Percentiles rank a stretch among this genome's conserved stretches.
phyloP scores from a whole-genome alignment of 2,113 vertebrate species.

The Peromyscus maniculatus region DNA sequence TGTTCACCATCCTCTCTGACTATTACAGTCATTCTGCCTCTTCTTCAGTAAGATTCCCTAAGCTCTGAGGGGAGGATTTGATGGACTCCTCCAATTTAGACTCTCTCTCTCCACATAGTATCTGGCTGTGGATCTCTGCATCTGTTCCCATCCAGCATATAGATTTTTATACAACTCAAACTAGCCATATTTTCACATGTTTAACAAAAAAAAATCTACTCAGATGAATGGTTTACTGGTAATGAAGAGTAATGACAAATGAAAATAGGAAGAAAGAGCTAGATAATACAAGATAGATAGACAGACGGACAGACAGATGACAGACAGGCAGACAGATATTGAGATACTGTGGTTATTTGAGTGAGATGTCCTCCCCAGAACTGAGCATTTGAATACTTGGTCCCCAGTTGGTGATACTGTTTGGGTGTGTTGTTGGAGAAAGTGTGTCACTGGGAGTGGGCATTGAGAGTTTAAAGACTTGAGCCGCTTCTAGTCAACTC shows the following conservation, averaged over 20 bases:
- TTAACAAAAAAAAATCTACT: not conserved
- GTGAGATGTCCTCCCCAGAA: not conserved
- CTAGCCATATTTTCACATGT: not conserved
- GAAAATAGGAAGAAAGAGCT: not conserved
- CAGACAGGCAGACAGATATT: not conserved
- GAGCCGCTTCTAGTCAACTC: not conserved
- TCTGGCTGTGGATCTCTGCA: not conserved
- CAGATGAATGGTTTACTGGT: not conserved
- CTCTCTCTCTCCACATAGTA: not conserved
- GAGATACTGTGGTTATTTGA: not conserved
- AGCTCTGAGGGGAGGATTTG: not conserved
- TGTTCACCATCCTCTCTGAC: not conserved
- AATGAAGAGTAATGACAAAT: not conserved
- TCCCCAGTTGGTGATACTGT: not conserved
- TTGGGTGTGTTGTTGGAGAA: not conserved
- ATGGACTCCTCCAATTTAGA: not conserved
- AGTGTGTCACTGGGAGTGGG: not conserved
- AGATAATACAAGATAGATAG: not conserved
- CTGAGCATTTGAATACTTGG: not conserved
- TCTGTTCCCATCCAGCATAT: not conserved
- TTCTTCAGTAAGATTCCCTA: not conserved
- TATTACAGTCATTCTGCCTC: not conserved
- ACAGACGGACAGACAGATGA: not conserved
- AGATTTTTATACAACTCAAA: conserved; percentile 8
- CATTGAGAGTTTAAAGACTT: not conserved